phyloP scores from a whole-genome alignment of 2,113 vertebrate species.

The Thymallus thymallus region DNA sequence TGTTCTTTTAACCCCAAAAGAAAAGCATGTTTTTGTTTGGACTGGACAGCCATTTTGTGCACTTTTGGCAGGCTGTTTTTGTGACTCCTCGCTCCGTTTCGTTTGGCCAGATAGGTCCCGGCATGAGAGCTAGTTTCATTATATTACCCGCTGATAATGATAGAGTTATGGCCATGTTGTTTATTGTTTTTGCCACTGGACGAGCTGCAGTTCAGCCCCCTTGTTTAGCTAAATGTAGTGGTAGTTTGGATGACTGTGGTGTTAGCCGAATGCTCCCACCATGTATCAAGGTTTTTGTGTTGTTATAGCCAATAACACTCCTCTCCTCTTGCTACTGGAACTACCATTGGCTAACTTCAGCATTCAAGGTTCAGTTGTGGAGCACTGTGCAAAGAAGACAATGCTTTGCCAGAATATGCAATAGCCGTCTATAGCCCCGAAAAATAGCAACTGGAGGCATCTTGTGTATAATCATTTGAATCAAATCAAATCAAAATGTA shows the following conservation, averaged over 20 bases:
- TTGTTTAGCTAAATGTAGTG: constrained; percentile 6
- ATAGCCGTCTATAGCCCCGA: too few species aligned
- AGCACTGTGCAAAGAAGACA: too few species aligned
- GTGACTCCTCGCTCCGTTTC: constrained; percentile 23
- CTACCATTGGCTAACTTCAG: too few species aligned
- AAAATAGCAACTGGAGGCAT: too few species aligned
- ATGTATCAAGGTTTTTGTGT: not conserved
- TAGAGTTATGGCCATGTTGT: constrained; percentile 41
- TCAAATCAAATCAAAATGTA: too few species aligned
- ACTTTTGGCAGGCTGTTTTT: constrained; percentile 37
- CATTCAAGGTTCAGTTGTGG: too few species aligned
- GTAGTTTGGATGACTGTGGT: not conserved
- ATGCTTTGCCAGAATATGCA: too few species aligned
- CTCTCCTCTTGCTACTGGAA: too few species aligned
- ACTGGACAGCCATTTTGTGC: constrained; percentile 22
- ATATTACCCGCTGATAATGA: constrained; percentile 23
- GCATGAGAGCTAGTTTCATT: constrained; percentile 13
- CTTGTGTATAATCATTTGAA: too few species aligned
- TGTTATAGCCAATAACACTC: too few species aligned
- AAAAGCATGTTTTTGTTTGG: constrained; percentile 39
- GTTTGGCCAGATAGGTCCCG: constrained; percentile 6
- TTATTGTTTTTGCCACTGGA: constrained; percentile 44
- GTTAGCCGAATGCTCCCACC: too few species aligned
- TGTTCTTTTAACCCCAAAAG: constrained; percentile 23
- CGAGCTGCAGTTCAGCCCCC: constrained; percentile 24